Base-by-base conservation (phyloP, 2,888 invertebrate species). In the Lasiommata megera region DNA sequence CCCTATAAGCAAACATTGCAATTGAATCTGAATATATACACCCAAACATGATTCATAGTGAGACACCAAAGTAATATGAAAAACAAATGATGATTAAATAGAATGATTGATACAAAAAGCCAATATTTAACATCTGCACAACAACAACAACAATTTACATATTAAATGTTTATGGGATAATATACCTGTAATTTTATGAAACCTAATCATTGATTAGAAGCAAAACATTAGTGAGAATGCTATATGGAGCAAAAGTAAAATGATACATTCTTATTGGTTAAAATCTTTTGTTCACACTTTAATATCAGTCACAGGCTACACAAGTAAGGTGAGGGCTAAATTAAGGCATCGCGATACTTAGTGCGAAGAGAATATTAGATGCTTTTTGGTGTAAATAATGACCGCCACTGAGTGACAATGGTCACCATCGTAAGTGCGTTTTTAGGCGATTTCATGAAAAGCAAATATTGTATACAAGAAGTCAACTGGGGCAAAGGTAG, bases 401-500 rank as follows among this genome's bases (percentile, higher is more conserved):
- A 52, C 43, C 44, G 38, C 40, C 41, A 34, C 31, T 46, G 46
- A 51, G 43, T 54, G 53, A 55, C 52, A 50, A 51, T 51, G 28
- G 28, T 28, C 23, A 57, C 8, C 38, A 44, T 37, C 34, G 44
- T 37, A 43, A 23, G 29, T 28, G 9, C 31, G 31, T 57, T 55
- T 43, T 29, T 58, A 18, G 28, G 36, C 43, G 29, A 48, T 37
- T 52, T 44, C 41, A 53, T 58, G 65, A 59, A 58, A 63, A 66
- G 54, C 46, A 59, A 44, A 54, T 31, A 48, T 47, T 58, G 44
- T 57, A 56, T 66, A 71, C 63, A 67, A 65, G 67, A 65, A 74
- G 63, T 65, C 67, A 67, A 65, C 71, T 68, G 77, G 76, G 71
- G 73, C 73, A 77, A 78, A 70, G 76, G 73, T 74, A 72, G 67